Conservation (phyloP, 2,113 vertebrate species). For the Euleptes europaea region DNA sequence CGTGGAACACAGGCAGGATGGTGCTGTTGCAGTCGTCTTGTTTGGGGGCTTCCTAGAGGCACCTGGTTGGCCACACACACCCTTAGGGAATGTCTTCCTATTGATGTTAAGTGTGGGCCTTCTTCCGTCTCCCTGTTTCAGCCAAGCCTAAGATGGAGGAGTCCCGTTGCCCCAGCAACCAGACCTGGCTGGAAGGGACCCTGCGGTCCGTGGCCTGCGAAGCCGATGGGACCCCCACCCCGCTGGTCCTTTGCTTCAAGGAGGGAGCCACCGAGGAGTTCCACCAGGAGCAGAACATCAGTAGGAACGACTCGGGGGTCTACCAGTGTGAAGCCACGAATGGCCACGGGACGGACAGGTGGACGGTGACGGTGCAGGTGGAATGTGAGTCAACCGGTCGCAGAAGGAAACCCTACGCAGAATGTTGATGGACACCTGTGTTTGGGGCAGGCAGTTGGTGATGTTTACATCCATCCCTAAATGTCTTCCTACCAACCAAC, state of each 20-base stretch:
- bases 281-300: conserved; percentile 34
- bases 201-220: conserved; percentile 17
- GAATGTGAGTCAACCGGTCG: conserved; percentile 56
- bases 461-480: no score
- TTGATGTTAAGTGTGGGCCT: background rate
- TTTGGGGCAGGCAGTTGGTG: background rate
- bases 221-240: conserved; percentile 56
- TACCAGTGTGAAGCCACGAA: conserved; percentile 66
- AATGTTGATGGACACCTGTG: background rate
- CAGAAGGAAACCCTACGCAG: background rate
- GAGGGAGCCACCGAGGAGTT: background rate
- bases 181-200: conserved; percentile 65
- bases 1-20: no score
- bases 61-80: background rate
- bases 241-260: conserved; percentile 50
- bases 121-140: conserved; percentile 34
- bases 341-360: conserved; percentile 18
- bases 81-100: no score
- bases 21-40: no score
- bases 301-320: conserved; percentile 61
- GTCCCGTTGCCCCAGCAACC: conserved; percentile 61
- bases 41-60: no score
- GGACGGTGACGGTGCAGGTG: conserved; percentile 53
- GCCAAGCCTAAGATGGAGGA: conserved; percentile 65
- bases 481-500: no score